Conservation (phyloP, 2,888 invertebrate genomes). For the Corbicula japonica region DNA sequence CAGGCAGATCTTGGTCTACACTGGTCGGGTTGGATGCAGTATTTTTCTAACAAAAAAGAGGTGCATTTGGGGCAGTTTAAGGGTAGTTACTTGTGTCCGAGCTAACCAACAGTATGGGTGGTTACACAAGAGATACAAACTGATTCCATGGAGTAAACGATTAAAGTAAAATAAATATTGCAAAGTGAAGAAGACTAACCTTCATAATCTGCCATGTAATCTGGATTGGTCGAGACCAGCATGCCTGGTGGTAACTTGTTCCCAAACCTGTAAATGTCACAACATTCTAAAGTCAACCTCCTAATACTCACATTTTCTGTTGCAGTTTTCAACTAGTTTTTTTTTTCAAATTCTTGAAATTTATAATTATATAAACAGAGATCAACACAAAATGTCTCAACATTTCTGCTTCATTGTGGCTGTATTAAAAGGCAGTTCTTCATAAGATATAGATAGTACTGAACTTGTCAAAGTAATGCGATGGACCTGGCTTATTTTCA, state of each 20-base stretch:
- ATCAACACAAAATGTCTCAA: not conserved
- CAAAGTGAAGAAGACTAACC: too few species aligned
- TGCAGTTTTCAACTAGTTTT: not conserved
- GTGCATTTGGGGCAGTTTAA: too few species aligned
- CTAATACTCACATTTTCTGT: not conserved
- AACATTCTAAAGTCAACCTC: not conserved
- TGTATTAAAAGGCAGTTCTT: not conserved
- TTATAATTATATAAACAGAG: not conserved
- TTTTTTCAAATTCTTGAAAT: not conserved
- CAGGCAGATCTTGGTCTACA: too few species aligned
- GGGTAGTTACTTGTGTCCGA: too few species aligned
- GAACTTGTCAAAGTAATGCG: too few species aligned
- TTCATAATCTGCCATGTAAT: conserved; percentile 31
- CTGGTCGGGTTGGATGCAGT: too few species aligned
- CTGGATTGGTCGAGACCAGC: conserved; percentile 30
- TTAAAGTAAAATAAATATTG: too few species aligned
- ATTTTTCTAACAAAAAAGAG: too few species aligned
- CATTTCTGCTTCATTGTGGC: not conserved
- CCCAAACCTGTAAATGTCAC: conserved; percentile 8
- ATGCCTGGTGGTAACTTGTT: not conserved
- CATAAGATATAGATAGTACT: not conserved
- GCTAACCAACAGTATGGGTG: too few species aligned
- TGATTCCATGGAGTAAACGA: too few species aligned
- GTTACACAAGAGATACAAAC: too few species aligned
- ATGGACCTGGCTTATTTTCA: too few species aligned